A percentile compares a stretch with the other conserved stretches of the same genome.
phyloP scores from a whole-genome alignment of 2,888 invertebrate genomes.

The Dione juno region DNA sequence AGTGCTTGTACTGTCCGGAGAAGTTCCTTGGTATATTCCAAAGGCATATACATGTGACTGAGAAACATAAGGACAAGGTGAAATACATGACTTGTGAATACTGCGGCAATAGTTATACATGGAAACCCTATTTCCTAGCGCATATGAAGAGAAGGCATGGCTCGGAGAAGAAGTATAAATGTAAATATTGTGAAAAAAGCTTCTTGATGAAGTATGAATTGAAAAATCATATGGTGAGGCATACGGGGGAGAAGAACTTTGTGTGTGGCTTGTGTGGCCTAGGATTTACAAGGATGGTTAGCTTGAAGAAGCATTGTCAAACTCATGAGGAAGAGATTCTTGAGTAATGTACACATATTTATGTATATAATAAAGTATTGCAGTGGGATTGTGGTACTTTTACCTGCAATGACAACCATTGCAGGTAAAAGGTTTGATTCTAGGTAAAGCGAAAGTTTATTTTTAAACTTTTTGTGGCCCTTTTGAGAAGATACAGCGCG shows the following conservation, averaged over 20 bases:
- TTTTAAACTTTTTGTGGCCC: too few relatives aligned
- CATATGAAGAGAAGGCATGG: slow-evolving; percentile 69
- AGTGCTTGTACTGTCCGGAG: slow-evolving; percentile 60
- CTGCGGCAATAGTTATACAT: slow-evolving; percentile 70
- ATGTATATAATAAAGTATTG: too few relatives aligned
- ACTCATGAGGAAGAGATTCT: slow-evolving; percentile 44
- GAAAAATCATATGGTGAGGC: slow-evolving; percentile 51
- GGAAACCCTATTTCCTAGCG: slow-evolving; percentile 65
- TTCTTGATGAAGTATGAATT: slow-evolving; percentile 51
- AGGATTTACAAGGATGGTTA: slow-evolving; percentile 49
- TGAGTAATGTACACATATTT: background rate
- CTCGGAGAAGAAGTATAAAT: slow-evolving; percentile 57
- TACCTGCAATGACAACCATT: too few relatives aligned
- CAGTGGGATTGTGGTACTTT: too few relatives aligned
- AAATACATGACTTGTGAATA: slow-evolving; percentile 54
- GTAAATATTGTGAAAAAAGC: slow-evolving; percentile 50
- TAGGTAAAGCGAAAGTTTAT: too few relatives aligned
- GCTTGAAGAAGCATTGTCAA: slow-evolving; percentile 52
- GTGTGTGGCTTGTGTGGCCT: slow-evolving; percentile 54
- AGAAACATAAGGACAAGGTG: slow-evolving; percentile 57
- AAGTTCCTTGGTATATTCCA: slow-evolving; percentile 51
- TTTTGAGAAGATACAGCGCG: too few relatives aligned
- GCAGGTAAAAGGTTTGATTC: too few relatives aligned
- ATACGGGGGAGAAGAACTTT: slow-evolving; percentile 48
- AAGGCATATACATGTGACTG: slow-evolving; percentile 56